A percentile compares a stretch with the other conserved stretches of the same genome.
phyloP scores from a whole-genome alignment of 2,888 invertebrate genomes.

The Ligdia adustata region DNA sequence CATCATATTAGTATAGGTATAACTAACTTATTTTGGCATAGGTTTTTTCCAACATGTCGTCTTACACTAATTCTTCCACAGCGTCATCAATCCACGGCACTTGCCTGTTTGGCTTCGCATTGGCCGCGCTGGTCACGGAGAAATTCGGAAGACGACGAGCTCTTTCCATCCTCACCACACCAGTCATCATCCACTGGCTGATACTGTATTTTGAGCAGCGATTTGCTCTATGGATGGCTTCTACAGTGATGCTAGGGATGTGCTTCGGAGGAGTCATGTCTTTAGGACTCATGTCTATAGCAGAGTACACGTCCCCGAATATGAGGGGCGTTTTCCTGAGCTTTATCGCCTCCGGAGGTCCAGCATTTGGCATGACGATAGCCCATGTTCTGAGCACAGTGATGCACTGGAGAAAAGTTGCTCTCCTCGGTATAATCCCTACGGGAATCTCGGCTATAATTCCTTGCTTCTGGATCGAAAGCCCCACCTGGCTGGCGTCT shows the following conservation, averaged over 20 bases:
- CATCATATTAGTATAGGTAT: no score
- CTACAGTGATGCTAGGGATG: conserved; percentile 38
- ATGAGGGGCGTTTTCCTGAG: conserved; percentile 35
- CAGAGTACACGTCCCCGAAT: conserved; percentile 40
- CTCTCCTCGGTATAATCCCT: conserved; percentile 37
- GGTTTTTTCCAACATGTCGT: no score
- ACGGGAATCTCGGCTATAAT: conserved; percentile 31
- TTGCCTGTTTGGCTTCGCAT: conserved; percentile 30
- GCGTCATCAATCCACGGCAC: conserved; percentile 34
- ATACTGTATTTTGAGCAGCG: conserved; percentile 34
- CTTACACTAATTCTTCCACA: no score
- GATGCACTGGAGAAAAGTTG: conserved; percentile 40
- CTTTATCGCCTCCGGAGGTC: conserved; percentile 28
- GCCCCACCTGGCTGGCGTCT: conserved; percentile 44
- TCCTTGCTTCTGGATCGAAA: conserved; percentile 42
- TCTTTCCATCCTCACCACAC: conserved; percentile 25
- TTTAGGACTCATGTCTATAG: conserved; percentile 31
- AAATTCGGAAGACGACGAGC: conserved; percentile 32
- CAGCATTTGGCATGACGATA: conserved; percentile 32
- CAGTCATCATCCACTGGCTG: conserved; percentile 37
- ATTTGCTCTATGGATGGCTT: conserved; percentile 30
- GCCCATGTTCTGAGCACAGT: conserved; percentile 36
- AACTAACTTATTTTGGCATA: no score
- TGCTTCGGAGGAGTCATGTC: conserved; percentile 38
- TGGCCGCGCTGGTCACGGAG: conserved; percentile 32